Evolutionary conservation across 2,888 invertebrate genomes (phyloP).

Genomic region (Seira musarum): DNA sequence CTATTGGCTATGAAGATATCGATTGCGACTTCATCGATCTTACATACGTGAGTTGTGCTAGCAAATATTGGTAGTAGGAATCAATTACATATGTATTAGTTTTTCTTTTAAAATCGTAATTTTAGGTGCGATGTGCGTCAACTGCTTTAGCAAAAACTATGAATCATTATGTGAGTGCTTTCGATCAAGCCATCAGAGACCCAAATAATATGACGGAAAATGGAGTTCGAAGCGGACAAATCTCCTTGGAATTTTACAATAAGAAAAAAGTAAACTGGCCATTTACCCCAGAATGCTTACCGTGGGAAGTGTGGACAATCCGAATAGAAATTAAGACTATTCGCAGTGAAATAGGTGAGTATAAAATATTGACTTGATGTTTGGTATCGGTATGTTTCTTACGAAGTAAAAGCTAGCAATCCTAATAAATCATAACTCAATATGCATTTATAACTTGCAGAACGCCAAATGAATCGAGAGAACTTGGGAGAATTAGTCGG

Average conservation of each 20-base stretch:
- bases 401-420: too few relatives aligned
- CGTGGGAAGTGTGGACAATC: constrained; percentile 99
- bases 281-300: constrained; percentile 91
- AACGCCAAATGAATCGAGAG: constrained; percentile 89
- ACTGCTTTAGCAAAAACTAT: constrained; percentile 81
- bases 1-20: constrained; percentile 95
- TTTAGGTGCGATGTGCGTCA: constrained; percentile 87
- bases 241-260: constrained; percentile 96
- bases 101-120: too few relatives aligned
- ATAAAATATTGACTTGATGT: constrained; percentile 10
- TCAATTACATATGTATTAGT: too few relatives aligned
- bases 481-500: constrained; percentile 89
- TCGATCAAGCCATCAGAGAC: constrained; percentile 72
- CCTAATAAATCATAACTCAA: too few relatives aligned
- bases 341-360: constrained; percentile 82
- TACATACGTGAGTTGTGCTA: constrained; percentile 82
- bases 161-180: constrained; percentile 76
- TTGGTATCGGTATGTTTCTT: too few relatives aligned
- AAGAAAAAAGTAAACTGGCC: constrained; percentile 92
- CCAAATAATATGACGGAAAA: constrained; percentile 68
- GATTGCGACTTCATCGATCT: constrained; percentile 99
- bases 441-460: constrained; percentile 71
- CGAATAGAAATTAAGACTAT: constrained; percentile 90
- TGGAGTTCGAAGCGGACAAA: constrained; percentile 77
- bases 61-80: too few relatives aligned